Evolutionary conservation across 2,888 invertebrate species (phyloP), one percentile per base, ranked within the genome.

Genomic region (Drosophila mimetica): DNA sequence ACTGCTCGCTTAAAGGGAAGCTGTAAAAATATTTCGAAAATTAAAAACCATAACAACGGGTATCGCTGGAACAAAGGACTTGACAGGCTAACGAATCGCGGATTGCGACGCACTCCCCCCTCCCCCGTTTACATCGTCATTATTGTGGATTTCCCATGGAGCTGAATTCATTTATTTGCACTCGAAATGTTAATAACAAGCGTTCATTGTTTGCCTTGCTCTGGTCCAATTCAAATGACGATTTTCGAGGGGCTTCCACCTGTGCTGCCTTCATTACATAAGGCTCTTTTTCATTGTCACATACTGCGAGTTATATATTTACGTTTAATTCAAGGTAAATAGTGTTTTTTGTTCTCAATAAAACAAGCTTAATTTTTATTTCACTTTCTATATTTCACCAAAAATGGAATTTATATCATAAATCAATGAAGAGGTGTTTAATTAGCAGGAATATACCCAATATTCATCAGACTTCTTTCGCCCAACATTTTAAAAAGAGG

Each of bases 41-140:
- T 52, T 54, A 73, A 66, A 65, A 67, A 52, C 53, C 72, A 73
- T 57, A 77, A 71, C 63, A 65, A 57, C 41, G 39, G 46, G 18
- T 30, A 47, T 20, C 16, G 13, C 6, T 28, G 53, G 67, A 58
- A 71, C 61, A 72, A 71, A 61, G 52, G 70, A 51, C 48, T 63
- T 48, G 30, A 52, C 58, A 36, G 46, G 54, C 39, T 59, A 59
- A 54, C 55, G 73, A 55, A 37, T 36, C 32, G 39, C 7, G 18
- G 28, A 60, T 36, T 28, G 20, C 4, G 18, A 14, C 44, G 28
- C 25, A 9, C 2, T 44, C 22, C n/a, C 22, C n/a, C 39, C 13
- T 9, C 6, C 25, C 32, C 14, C 4, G 8, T 42, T 63, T 14
- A 41, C 50, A 34, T 41, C 47, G 39, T 20, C 39, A 28, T 50